These are phyloP conservation scores for Cryptophagus acutangulus DNA, from an alignment of 2,888 invertebrate species.

Conservation along the genomic window DNA sequence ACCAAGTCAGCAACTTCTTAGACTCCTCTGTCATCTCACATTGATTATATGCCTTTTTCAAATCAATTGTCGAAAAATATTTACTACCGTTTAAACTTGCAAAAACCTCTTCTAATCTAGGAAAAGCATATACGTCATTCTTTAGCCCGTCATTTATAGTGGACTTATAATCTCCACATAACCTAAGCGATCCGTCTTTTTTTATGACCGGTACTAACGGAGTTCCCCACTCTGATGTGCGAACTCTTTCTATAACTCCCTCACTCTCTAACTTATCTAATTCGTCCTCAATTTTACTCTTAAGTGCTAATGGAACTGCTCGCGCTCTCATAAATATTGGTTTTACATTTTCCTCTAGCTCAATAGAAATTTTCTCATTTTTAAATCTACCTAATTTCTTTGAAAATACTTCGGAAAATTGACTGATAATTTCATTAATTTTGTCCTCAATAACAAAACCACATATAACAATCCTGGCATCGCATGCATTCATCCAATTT, in stretches of 20 bases:
- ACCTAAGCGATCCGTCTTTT: slow-evolving; percentile 19
- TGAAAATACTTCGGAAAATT: slow-evolving; percentile 7
- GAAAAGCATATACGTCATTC: slow-evolving; percentile 8
- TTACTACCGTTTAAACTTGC: slow-evolving; percentile 12
- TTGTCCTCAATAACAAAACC: too few relatives aligned
- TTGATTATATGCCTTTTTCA: slow-evolving; percentile 35
- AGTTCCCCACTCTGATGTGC: slow-evolving; percentile 20
- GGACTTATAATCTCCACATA: slow-evolving; percentile 24
- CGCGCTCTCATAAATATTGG: slow-evolving; percentile 26
- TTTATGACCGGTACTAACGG: slow-evolving; percentile 10
- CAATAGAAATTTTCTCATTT: slow-evolving; percentile 4
- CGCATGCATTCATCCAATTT: too few relatives aligned
- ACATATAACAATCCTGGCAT: too few relatives aligned
- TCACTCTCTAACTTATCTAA: slow-evolving; percentile 23
- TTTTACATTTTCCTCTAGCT: slow-evolving; percentile 1
- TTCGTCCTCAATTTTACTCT: slow-evolving; percentile 22
- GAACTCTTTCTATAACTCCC: slow-evolving; percentile 26
- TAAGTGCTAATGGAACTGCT: slow-evolving; percentile 29
- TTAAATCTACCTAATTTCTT: slow-evolving; percentile 10
- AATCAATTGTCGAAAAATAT: slow-evolving; percentile 25
- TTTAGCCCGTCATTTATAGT: slow-evolving; percentile 8
- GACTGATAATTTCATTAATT: background rate
- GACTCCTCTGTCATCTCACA: slow-evolving; percentile 31
- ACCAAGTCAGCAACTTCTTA: slow-evolving; percentile 28
- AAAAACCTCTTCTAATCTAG: slow-evolving; percentile 11